A percentile compares a stretch with the other conserved stretches of the same genome.
Conservation (phyloP, 2,888 invertebrate species). For the Lasioglossum marginatum region DNA sequence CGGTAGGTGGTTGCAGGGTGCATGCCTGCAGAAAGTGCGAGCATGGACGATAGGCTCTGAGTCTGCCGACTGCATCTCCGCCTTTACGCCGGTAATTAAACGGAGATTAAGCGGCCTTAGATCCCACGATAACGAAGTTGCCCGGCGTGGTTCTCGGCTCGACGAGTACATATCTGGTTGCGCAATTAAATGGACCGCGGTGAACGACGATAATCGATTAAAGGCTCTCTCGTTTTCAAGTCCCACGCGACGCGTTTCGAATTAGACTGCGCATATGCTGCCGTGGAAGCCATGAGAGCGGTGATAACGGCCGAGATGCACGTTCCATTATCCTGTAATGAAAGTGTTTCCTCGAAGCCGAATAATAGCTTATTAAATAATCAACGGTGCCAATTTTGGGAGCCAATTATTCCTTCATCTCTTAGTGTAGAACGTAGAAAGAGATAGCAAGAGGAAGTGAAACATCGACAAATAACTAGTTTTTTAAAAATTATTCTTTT, state of each 20-base stretch:
- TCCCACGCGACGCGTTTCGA: neutral
- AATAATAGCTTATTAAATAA: neutral
- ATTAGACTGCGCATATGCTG: neutral
- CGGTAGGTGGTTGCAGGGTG: neutral
- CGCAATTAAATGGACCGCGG: slow-evolving; percentile 14
- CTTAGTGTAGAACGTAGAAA: too few relatives aligned
- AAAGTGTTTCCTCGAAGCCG: neutral
- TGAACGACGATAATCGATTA: slow-evolving; percentile 30
- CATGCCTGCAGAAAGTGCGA: neutral
- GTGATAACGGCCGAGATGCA: neutral
- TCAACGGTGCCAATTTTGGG: neutral
- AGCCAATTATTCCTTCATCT: neutral
- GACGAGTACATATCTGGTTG: slow-evolving; percentile 10
- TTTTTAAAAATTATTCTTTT: too few relatives aligned
- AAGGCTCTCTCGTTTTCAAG: neutral
- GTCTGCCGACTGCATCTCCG: neutral
- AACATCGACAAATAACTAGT: too few relatives aligned
- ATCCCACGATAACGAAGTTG: slow-evolving; percentile 29
- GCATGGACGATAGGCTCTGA: neutral
- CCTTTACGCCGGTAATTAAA: slow-evolving; percentile 49
- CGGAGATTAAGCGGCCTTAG: slow-evolving; percentile 27
- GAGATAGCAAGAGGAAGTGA: too few relatives aligned
- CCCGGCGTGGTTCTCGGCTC: neutral
- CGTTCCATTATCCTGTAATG: neutral
- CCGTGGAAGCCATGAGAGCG: neutral